Conservation (phyloP, 2,113 vertebrate species). For the Choloepus hoffmanni region DNA sequence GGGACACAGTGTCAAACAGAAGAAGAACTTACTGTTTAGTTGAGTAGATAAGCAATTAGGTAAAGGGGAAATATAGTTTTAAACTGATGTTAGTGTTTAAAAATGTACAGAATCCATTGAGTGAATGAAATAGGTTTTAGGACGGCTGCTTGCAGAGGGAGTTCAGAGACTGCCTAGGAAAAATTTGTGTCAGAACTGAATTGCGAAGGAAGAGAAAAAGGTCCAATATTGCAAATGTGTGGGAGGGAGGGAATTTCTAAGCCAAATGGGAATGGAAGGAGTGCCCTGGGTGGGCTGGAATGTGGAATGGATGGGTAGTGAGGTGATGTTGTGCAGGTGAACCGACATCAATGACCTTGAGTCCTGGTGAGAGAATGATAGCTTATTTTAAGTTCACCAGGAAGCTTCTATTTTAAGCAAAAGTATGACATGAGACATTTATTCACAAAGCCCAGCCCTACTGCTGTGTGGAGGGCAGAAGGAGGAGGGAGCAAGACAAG, state of each 20-base stretch:
- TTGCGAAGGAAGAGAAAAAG: fast-evolving
- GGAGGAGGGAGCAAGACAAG: no score
- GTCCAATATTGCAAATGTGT: no score
- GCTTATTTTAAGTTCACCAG: no score
- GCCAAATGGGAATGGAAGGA: fast-evolving
- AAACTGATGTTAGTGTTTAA: background rate
- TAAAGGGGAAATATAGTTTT: fast-evolving
- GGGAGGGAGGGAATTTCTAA: fast-evolving
- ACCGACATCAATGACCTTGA: no score
- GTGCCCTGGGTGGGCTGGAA: no score
- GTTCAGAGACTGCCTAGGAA: background rate
- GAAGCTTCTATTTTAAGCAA: no score
- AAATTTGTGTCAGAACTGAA: fast-evolving
- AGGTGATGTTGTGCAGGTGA: background rate
- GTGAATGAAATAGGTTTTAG: no score
- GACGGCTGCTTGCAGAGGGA: no score
- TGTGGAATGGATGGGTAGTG: fast-evolving
- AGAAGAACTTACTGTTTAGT: fast-evolving
- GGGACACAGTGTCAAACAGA: background rate
- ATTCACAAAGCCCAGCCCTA: no score
- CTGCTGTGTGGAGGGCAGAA: no score
- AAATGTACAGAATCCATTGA: fast-evolving
- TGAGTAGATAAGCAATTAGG: fast-evolving
- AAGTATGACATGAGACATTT: no score
- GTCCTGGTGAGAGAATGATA: background rate